Evolutionary conservation across 1,140 invertebrate genomes (phyloP).

Genomic region (Bombus terrestris): DNA sequence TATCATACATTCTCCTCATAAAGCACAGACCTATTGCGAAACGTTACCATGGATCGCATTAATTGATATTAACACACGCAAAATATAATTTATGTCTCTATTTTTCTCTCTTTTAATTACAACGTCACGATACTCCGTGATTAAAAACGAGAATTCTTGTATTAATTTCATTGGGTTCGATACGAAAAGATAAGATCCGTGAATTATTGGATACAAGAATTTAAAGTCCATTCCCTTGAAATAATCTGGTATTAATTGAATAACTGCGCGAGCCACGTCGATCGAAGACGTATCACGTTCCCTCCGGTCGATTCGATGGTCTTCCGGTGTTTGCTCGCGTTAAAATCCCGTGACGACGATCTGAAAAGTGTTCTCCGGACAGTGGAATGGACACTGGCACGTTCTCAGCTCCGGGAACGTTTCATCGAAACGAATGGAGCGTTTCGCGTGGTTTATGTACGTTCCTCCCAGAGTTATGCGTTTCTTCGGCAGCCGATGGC

Average conservation of each 20-base stretch:
- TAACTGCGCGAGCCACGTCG: neutral
- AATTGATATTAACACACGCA: too few relatives aligned
- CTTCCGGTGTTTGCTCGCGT: neutral
- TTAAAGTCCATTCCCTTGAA: neutral
- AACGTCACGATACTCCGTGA: neutral
- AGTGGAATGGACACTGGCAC: neutral
- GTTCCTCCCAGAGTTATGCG: constrained; percentile 38
- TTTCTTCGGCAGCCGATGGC: constrained; percentile 53
- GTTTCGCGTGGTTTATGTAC: constrained; percentile 35
- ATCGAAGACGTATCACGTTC: neutral
- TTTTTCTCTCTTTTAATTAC: too few relatives aligned
- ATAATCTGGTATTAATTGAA: neutral
- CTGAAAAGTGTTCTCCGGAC: constrained; percentile 1
- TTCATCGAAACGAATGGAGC: constrained; percentile 40
- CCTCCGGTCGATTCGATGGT: neutral
- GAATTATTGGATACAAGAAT: neutral
- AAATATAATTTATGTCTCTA: too few relatives aligned
- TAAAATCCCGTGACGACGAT: constrained; percentile 15
- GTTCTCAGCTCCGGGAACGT: constrained; percentile 10
- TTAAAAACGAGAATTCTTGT: neutral
- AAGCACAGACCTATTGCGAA: too few relatives aligned
- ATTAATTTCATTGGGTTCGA: neutral
- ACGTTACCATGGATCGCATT: too few relatives aligned
- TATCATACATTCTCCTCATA: too few relatives aligned
- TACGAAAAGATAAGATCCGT: neutral